Evolutionary conservation across 64 coral and sea anemone genomes (phyloP), one percentile per base, ranked within the genome.

Genomic region (Hydrozoanthus tunicans): DNA sequence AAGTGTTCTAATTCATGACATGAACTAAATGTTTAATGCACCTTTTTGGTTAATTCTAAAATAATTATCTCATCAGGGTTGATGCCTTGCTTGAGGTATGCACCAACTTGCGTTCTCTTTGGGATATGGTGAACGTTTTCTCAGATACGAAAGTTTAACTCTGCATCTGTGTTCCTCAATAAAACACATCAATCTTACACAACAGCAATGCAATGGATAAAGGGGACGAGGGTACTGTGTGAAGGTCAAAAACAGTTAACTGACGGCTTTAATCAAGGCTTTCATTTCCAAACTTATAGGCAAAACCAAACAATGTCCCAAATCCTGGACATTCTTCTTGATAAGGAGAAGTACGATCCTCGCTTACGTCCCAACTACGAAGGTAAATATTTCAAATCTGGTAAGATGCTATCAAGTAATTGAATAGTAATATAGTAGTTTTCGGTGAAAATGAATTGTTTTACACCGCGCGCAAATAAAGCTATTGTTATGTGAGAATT

Each of bases 271-370:
- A 66, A 11, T 66, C 13, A 68, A 68, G 13, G n/a, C n/a, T 68
- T 5, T 15, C 1, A 5, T 17, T 13, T 15, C 7, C 13, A 9
- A 61, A 13, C 24, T 59, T 88, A 1, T 70, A 88, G 84, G 26
- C 68, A 73, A 15, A 88, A 88, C 11, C 56, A 88, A 5, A 88
- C 84, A 32, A 88, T 88, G 68, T 88, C 84, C 24, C 58, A 88
- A 73, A 88, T 88, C 11, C 11, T 88, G n/a, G 69, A 88, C 70
- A 55, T 88, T 56, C 53, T 88, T 7, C 84, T 88, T 3, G 69
- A 88, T 51, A 88, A 88, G 27, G 84, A 88, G 2, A 88, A 55
- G 13, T 88, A 88, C 68, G 84, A 88, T 74, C 84, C 84, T 17
- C 84, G 84, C 5, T 24, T 88, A 1, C 84, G 84, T 15, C 84